Base-by-base conservation (phyloP, 1,140 invertebrate genomes). In the Dinothrombium tinctorium region DNA sequence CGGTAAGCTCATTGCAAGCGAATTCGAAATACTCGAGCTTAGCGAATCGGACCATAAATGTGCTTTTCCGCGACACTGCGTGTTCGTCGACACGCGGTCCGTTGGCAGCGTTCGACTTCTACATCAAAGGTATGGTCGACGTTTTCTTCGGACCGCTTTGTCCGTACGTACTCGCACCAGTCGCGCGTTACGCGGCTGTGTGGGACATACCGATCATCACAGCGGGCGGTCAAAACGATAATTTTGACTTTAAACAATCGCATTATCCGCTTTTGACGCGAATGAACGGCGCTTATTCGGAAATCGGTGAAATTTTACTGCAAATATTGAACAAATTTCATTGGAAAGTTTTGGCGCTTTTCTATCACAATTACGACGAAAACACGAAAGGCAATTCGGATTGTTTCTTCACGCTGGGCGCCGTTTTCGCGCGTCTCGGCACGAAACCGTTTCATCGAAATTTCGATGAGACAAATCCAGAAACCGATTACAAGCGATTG, bases 121-220 rank as follows among this genome's bases (percentile, higher is more conserved):
- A 76, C 55, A 66, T 67, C 41, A 32, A 26, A 9, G 26, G 49
- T 44, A 47, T 57, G 46, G 51, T 68, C 69, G 76, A 89, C 59
- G 78, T 76, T 1, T 82, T 89, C 53, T 66, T 90, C 49, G 86
- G 84, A 0, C 76, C 84, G 1, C 72, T 82, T 2, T 90, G 83
- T 58, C 80, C 86, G 49, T 90, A 86, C 57, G 78, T 78, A 3
- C 67, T 90, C 38, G 81, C 83, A 1, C 82, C 83, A 1, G 78
- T 92, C 1, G 74, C 79, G 1, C 64, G 83, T 11, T 87, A 86
- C 53, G 71, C 79, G 1, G 72, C 75, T 4, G 69, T 69, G n/a
- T 92, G 84, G 84, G 63, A 72, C 2, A 74, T 86, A 15, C 83
- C 86, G 0, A 70, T 90, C 1, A 56, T 92, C 5, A 84, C 81